Evolutionary conservation across 1,140 invertebrate genomes (phyloP).

Genomic region (Papilio polyxenes): DNA sequence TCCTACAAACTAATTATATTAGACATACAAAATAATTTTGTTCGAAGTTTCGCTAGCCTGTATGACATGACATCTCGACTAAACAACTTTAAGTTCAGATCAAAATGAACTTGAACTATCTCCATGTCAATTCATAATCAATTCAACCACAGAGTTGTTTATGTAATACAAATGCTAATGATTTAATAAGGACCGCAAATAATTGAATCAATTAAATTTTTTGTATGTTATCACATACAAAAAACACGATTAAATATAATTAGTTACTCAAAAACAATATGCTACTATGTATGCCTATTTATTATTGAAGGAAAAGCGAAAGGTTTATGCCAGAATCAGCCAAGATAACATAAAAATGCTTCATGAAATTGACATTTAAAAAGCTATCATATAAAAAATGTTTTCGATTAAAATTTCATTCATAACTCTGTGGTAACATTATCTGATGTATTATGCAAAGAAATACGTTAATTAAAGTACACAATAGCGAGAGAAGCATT

Average conservation of each 20-base stretch:
- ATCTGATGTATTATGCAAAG: background rate
- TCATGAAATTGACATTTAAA: no score
- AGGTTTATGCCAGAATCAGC: no score
- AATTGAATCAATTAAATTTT: no score
- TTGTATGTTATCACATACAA: no score
- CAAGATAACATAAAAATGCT: no score
- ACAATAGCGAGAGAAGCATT: background rate
- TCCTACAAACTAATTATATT: no score
- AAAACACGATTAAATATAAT: no score
- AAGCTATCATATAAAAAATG: background rate
- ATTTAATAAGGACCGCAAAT: no score
- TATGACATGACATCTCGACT: background rate
- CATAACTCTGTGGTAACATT: conserved; percentile 1
- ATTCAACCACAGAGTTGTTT: conserved; percentile 1
- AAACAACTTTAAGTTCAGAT: background rate
- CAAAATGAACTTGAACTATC: background rate
- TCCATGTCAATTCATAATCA: background rate
- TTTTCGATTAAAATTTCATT: background rate
- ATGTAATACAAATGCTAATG: background rate
- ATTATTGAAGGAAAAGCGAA: no score
- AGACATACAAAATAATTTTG: no score
- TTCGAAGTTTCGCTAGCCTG: background rate
- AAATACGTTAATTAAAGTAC: conserved; percentile 12
- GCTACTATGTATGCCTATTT: no score
- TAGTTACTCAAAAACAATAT: no score